Evolutionary conservation across 2,888 invertebrate genomes (phyloP).

Genomic region (Apodemia hepburni): DNA sequence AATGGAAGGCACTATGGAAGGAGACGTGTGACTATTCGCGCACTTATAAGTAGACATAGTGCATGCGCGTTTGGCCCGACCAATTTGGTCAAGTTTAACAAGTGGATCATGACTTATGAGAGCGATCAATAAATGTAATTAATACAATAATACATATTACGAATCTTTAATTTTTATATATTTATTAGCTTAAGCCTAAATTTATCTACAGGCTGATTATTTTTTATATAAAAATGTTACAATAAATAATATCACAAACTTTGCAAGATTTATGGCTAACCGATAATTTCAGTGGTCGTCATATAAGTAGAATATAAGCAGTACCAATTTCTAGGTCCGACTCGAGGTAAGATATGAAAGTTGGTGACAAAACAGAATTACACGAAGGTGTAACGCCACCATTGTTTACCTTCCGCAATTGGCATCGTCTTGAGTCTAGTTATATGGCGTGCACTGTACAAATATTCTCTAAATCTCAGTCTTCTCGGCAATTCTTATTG

Average conservation of each 20-base stretch:
- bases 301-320: neutral
- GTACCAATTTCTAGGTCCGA: neutral
- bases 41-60: too few species aligned
- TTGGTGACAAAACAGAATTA: neutral
- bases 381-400: neutral
- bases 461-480: conserved; percentile 19
- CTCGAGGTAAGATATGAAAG: neutral
- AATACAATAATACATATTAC: too few species aligned
- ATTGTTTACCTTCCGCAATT: neutral
- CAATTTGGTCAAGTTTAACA: too few species aligned
- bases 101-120: too few species aligned
- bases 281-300: conserved; percentile 4
- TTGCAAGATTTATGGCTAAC: conserved; percentile 35
- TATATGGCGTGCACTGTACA: conserved; percentile 8
- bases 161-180: too few species aligned
- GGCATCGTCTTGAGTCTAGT: neutral
- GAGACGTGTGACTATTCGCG: too few species aligned
- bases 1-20: too few species aligned
- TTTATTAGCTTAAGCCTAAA: too few species aligned
- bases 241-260: conserved; percentile 21
- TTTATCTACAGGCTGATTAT: neutral
- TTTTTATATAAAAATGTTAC: conserved; percentile 1
- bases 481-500: neutral
- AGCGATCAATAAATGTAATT: too few species aligned
- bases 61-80: too few species aligned